Percentiles rank a stretch among this genome's conserved stretches.
Conservation (phyloP, 2,888 invertebrate genomes). For the Microplitis deprimator region DNA sequence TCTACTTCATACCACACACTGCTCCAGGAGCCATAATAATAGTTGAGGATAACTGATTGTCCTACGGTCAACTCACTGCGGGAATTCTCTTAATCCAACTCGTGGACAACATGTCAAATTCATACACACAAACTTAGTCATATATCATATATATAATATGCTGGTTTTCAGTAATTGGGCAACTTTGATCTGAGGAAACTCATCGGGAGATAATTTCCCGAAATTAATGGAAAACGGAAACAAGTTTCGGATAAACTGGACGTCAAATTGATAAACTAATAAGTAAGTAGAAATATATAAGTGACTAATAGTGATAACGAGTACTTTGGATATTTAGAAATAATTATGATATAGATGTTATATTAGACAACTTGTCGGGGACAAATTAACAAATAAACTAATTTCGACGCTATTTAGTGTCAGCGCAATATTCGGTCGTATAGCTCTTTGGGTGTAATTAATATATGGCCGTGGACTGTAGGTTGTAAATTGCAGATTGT, state of each 20-base stretch:
- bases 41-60: constrained; percentile 26
- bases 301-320: no score
- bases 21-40: neutral
- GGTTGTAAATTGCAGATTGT: neutral
- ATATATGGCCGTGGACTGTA: neutral
- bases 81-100: constrained; percentile 7
- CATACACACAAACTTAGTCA: neutral
- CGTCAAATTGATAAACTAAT: no score
- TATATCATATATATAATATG: neutral
- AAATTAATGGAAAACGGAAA: no score
- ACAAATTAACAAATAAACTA: neutral
- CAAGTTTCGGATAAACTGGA: no score
- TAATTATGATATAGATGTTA: neutral
- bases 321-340: no score
- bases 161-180: no score
- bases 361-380: neutral
- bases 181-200: no score
- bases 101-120: constrained; percentile 14
- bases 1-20: neutral
- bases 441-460: neutral
- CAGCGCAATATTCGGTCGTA: neutral
- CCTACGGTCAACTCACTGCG: constrained; percentile 3
- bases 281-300: no score
- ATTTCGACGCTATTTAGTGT: neutral
- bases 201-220: no score